Percentiles rank a stretch among this genome's conserved stretches.
phyloP scores from a whole-genome alignment of 2,888 invertebrate species.

The Thumatha senex region DNA sequence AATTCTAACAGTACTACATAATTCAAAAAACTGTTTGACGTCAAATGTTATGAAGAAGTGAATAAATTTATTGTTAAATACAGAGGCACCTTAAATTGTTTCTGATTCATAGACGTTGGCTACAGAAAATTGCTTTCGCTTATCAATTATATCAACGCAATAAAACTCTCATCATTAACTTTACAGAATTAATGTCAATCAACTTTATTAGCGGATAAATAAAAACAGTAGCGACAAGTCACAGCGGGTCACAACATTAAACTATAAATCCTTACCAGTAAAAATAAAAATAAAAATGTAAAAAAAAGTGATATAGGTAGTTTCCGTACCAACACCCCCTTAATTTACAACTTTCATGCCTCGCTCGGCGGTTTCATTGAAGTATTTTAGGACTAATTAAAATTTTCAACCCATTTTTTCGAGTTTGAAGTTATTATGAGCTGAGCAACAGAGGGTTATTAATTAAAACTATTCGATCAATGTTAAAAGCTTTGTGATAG shows the following conservation, averaged over 20 bases:
- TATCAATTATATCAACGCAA: slow-evolving; percentile 10
- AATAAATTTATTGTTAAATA: too few relatives aligned
- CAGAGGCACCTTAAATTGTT: too few relatives aligned
- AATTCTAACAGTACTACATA: too few relatives aligned
- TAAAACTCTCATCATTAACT: slow-evolving; percentile 44
- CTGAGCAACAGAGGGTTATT: slow-evolving; percentile 48
- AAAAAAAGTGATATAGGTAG: slow-evolving; percentile 22
- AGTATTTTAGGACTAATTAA: slow-evolving; percentile 75
- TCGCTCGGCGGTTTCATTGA: slow-evolving; percentile 64
- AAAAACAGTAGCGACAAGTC: slow-evolving; percentile 68
- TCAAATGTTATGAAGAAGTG: too few relatives aligned
- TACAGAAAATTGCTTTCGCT: slow-evolving; percentile 41
- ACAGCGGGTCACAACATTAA: slow-evolving; percentile 44
- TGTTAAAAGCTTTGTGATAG: slow-evolving; percentile 32
- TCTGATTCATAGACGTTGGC: too few relatives aligned
- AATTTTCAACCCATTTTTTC: slow-evolving; percentile 51
- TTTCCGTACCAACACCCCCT: slow-evolving; percentile 26
- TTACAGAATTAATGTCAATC: slow-evolving; percentile 70
- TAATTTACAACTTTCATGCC: slow-evolving; percentile 65
- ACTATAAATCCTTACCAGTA: slow-evolving; percentile 64
- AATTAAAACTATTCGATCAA: slow-evolving; percentile 60
- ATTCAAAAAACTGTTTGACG: too few relatives aligned
- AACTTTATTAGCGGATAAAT: slow-evolving; percentile 74
- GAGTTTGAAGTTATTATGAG: slow-evolving; percentile 33
- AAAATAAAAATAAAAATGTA: slow-evolving; percentile 36